These are phyloP conservation scores for Drosophila greeni DNA, from an alignment of 2,888 invertebrate genomes.

Conservation along the genomic window DNA sequence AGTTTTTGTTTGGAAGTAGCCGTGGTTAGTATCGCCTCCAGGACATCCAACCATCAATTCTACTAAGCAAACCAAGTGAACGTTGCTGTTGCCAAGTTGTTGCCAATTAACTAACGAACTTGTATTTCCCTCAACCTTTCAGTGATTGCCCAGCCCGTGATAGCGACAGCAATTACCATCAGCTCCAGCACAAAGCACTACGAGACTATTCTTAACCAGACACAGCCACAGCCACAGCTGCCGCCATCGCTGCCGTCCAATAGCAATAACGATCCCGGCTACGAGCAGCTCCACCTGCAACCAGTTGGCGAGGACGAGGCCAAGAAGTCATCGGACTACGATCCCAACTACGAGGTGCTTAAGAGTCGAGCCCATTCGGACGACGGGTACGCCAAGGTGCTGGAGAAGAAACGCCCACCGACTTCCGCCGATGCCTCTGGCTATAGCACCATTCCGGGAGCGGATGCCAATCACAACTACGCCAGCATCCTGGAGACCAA, in stretches of 20 bases:
- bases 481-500: slow-evolving; percentile 78
- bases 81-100: too few species aligned
- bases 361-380: slow-evolving; percentile 78
- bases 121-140: slow-evolving; percentile 9
- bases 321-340: slow-evolving; percentile 81
- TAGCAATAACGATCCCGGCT: slow-evolving; percentile 85
- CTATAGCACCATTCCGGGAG: slow-evolving; percentile 77
- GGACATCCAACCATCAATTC: slow-evolving; percentile 6
- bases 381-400: slow-evolving; percentile 79
- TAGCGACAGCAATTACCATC: slow-evolving; percentile 44
- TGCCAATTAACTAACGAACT: slow-evolving; percentile 4
- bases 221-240: slow-evolving; percentile 59
- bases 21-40: slow-evolving; percentile 72
- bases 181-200: slow-evolving; percentile 71
- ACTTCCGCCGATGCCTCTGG: slow-evolving; percentile 63
- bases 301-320: slow-evolving; percentile 56
- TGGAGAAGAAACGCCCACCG: slow-evolving; percentile 72
- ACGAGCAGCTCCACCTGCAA: slow-evolving; percentile 82
- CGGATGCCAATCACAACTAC: slow-evolving; percentile 74
- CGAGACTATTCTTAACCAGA: slow-evolving; percentile 75
- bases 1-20: slow-evolving; percentile 75
- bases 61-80: background rate
- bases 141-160: slow-evolving; percentile 39
- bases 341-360: slow-evolving; percentile 90
- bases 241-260: slow-evolving; percentile 54